Percentiles rank a stretch among this genome's conserved stretches.
Conservation (phyloP, 2,113 vertebrate species). For the Micronisus gabar region DNA sequence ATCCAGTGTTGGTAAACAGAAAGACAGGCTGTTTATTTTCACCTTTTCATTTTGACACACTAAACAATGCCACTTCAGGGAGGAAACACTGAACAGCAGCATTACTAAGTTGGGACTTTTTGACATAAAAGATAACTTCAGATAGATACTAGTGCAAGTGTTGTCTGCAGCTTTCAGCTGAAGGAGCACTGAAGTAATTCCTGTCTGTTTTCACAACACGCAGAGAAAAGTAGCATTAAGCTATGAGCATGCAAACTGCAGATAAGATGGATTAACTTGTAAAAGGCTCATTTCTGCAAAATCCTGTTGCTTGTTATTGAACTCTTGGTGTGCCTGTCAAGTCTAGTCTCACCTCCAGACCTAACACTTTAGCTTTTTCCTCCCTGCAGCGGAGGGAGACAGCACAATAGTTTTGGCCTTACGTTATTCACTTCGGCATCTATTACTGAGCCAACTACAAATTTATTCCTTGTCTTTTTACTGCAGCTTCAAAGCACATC, state of each 20-base stretch:
- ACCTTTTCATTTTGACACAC: background rate
- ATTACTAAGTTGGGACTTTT: background rate
- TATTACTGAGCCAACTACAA: background rate
- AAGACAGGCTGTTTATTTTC: background rate
- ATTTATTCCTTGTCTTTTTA: background rate
- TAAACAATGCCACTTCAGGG: background rate
- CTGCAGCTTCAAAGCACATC: background rate
- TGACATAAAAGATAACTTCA: background rate
- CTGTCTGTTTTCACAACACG: background rate
- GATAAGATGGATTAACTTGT: background rate
- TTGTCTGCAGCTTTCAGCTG: background rate
- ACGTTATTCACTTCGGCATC: fast-evolving
- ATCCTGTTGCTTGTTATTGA: background rate
- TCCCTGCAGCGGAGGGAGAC: background rate
- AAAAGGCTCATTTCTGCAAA: background rate
- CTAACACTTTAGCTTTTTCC: background rate
- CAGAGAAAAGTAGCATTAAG: background rate
- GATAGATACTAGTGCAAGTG: background rate
- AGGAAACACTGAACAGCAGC: background rate
- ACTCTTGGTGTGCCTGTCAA: background rate
- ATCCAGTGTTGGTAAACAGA: background rate
- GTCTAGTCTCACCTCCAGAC: background rate
- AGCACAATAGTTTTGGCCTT: background rate
- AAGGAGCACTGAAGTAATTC: background rate
- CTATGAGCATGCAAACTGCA: background rate